Evolutionary conservation across 2,113 vertebrate genomes (phyloP), one percentile per base, ranked within the genome.

Genomic region (Catagonus wagneri): DNA sequence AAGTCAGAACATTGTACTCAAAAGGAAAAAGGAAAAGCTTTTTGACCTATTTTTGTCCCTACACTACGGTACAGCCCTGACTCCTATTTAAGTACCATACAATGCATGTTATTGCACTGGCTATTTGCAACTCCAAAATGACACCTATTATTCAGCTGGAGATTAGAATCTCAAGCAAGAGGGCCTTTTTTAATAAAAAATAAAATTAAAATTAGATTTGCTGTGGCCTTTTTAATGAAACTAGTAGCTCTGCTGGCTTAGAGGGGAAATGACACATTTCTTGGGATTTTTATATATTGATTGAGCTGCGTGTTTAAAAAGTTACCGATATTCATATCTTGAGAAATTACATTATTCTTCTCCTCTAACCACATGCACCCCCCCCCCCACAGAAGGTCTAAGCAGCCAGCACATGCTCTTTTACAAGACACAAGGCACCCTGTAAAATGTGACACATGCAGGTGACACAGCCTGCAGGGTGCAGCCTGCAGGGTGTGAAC

Each of bases 151-250:
- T 97, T 97, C 95, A 84, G 89, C 75, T 78, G 58, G 83, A 96
- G 95, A 97, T 97, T 96, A 96, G 96, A 68, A 95, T 96, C 95
- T 93, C 87, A 60, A 94, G 87, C 94, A 96, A 92, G 63, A 88
- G 91, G 93, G 39, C 39, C 5, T 85, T 96, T 96, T 96, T 95
- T 96, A 97, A 97, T 97, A 97, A 97, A 97, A 98, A 97, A 96
- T 96, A 96, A 97, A 97, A 98, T 97, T 98, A 97, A 98, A 97
- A 97, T 96, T 96, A 98, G 95, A 96, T 95, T 96, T 93, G 76
- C 97, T 56, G 16, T 87, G 72, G 83, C 93, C 89, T 94, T 87
- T 96, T 96, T 96, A 97, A 97, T 97, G 94, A 97, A 97, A 97
- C 65, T 17, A 89, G 95, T 80, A 95, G 96, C 72, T 96, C 61